Percentiles rank a stretch among this genome's conserved stretches.
These are phyloP conservation scores for Lamellibrachia columna DNA, from an alignment of 2,888 invertebrate genomes.

Conservation along the genomic window DNA sequence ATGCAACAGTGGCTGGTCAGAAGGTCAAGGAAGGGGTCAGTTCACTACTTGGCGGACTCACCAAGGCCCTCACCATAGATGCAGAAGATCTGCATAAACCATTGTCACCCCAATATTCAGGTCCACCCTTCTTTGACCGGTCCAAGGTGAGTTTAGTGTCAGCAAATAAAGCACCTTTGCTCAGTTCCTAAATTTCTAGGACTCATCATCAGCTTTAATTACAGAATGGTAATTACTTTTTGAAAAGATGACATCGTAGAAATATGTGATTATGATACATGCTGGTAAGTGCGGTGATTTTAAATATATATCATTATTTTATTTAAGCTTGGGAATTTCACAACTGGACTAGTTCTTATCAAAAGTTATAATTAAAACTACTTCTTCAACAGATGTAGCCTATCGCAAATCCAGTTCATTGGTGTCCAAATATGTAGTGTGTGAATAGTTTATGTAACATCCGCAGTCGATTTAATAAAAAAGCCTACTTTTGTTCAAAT, in stretches of 20 bases:
- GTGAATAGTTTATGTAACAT: too few species aligned
- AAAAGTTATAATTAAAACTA: not conserved
- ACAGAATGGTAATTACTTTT: not conserved
- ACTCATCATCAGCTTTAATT: not conserved
- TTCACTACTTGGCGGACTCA: slow-evolving; percentile 56
- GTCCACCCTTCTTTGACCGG: slow-evolving; percentile 55
- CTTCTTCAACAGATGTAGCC: too few species aligned
- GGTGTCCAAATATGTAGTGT: too few species aligned
- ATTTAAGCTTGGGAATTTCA: not conserved
- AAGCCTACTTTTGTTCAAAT: too few species aligned
- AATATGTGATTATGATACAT: not conserved
- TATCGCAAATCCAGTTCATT: too few species aligned
- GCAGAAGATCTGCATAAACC: slow-evolving; percentile 53
- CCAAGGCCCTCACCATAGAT: slow-evolving; percentile 57
- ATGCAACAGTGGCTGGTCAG: slow-evolving; percentile 43
- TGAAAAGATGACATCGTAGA: not conserved
- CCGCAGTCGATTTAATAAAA: too few species aligned
- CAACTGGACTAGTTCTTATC: not conserved
- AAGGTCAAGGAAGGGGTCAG: slow-evolving; percentile 58
- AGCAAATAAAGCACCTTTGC: not conserved
- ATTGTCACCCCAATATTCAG: slow-evolving; percentile 32
- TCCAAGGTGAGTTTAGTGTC: slow-evolving; percentile 51
- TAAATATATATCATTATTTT: not conserved
- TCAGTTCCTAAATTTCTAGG: slow-evolving; percentile 17
- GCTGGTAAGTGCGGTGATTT: not conserved